Percentiles rank a stretch among this genome's conserved stretches.
phyloP scores from a whole-genome alignment of 2,113 vertebrate species.

The Percina caprodes region DNA sequence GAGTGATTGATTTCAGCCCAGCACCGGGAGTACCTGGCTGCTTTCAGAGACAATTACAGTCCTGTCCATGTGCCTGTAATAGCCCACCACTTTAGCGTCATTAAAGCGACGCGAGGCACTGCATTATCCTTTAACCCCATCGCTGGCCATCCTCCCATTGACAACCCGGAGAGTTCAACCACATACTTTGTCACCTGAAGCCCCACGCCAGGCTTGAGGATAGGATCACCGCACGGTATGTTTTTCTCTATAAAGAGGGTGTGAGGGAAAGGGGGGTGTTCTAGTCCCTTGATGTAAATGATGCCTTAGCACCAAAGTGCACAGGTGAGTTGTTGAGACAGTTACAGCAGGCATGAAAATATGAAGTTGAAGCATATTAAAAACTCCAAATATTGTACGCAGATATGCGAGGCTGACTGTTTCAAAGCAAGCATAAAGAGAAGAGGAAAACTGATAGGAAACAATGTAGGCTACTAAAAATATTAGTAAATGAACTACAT shows the following conservation, averaged over 20 bases:
- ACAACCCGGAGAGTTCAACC: constrained; percentile 80
- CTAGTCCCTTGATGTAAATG: constrained; percentile 64
- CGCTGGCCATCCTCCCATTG: constrained; percentile 80
- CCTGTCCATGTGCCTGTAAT: constrained; percentile 85
- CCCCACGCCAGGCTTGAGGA: constrained; percentile 56
- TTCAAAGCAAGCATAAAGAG: neutral
- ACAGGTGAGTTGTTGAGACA: constrained; percentile 67
- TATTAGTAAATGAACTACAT: neutral
- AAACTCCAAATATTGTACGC: constrained; percentile 3
- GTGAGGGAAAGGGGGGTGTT: neutral
- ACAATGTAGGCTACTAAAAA: neutral
- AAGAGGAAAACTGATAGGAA: neutral
- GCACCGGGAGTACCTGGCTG: constrained; percentile 88
- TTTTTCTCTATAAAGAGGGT: constrained; percentile 13
- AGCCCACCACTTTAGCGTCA: constrained; percentile 86
- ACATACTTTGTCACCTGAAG: constrained; percentile 81
- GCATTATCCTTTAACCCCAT: constrained; percentile 87
- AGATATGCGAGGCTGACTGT: constrained; percentile 8
- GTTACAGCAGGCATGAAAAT: constrained; percentile 34
- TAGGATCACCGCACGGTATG: constrained; percentile 49
- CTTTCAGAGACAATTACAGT: constrained; percentile 91
- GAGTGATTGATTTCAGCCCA: constrained; percentile 91
- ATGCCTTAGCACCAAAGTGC: constrained; percentile 64
- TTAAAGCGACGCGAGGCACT: constrained; percentile 85
- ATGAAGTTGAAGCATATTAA: constrained; percentile 22